Evolutionary conservation across 2,888 invertebrate genomes (phyloP).

Genomic region (Tyria jacobaeae): DNA sequence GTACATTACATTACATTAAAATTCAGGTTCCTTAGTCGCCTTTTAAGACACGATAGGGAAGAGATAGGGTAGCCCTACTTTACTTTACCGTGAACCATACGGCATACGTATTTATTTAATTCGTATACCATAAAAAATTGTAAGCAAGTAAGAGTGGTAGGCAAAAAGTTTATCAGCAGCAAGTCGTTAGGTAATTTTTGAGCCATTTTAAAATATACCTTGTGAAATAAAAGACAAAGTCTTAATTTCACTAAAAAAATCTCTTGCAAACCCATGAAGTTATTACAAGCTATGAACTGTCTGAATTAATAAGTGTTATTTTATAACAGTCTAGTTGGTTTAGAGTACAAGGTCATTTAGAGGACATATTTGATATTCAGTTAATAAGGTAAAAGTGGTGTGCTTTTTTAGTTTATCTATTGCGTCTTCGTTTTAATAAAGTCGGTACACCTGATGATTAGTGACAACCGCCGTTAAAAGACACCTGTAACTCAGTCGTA

Average conservation of each 20-base stretch:
- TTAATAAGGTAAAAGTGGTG: background rate
- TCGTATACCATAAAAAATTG: background rate
- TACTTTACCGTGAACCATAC: too few species aligned
- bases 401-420: too few species aligned
- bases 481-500: too few species aligned
- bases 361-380: slow-evolving; percentile 3
- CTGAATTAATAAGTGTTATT: background rate
- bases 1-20: too few species aligned
- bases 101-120: background rate
- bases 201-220: background rate
- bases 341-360: background rate
- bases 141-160: background rate
- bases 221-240: background rate
- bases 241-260: background rate
- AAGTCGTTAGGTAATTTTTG: background rate
- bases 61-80: too few species aligned
- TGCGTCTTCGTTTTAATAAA: too few species aligned
- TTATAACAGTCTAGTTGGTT: background rate
- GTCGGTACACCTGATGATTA: too few species aligned
- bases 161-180: background rate
- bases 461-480: too few species aligned
- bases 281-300: background rate
- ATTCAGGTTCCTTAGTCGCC: too few species aligned
- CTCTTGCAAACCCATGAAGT: background rate
- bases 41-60: too few species aligned